Conservation (phyloP, 2,113 vertebrate genomes). For the Eublepharis macularius region DNA sequence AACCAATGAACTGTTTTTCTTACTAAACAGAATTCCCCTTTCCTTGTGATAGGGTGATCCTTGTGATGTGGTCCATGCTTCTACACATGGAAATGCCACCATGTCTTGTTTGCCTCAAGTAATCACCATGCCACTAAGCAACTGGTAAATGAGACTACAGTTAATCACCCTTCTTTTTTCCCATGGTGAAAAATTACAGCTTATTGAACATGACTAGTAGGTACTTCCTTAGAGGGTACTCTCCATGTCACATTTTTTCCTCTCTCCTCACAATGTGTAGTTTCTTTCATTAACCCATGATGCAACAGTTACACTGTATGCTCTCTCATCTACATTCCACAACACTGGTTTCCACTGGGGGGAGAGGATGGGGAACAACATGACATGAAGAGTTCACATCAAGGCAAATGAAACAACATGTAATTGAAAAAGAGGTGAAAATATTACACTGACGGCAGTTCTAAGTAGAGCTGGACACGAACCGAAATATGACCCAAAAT, state of each 20-base stretch:
- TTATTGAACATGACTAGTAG: not conserved
- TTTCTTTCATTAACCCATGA: not conserved
- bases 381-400: not conserved
- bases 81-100: not conserved
- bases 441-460: not conserved
- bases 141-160: not conserved
- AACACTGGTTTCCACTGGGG: not conserved
- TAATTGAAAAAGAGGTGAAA: not conserved
- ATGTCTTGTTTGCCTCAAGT: not conserved
- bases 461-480: no score
- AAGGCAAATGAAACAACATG: not conserved
- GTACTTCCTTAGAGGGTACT: constrained; percentile 10
- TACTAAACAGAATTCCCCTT: not conserved
- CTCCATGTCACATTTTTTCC: not conserved
- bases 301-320: not conserved
- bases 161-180: not conserved
- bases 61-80: no score
- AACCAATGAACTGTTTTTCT: no score
- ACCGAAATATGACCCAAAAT: no score
- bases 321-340: not conserved
- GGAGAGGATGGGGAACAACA: not conserved
- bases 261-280: not conserved
- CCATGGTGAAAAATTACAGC: not conserved
- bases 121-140: not conserved
- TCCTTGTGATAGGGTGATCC: not conserved